Conservation (phyloP, 1,140 invertebrate genomes). For the Cherax quadricarinatus region DNA sequence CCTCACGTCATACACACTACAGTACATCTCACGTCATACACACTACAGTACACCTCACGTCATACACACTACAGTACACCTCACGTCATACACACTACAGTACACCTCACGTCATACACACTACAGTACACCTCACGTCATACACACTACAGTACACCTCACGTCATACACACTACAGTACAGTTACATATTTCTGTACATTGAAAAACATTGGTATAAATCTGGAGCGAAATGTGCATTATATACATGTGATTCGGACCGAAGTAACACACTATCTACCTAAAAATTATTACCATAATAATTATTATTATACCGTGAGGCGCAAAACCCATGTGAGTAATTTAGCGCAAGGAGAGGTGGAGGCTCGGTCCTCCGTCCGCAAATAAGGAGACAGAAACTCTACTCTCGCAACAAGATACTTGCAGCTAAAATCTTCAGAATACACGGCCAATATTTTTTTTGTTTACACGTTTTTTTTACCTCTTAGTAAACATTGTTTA, state of each 20-base stretch:
- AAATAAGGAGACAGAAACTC: too few relatives aligned
- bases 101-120: not conserved
- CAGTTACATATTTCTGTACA: conserved; percentile 49
- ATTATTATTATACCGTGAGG: too few relatives aligned
- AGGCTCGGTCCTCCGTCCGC: too few relatives aligned
- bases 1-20: too few relatives aligned
- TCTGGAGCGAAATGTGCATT: conserved; percentile 49
- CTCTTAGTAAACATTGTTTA: not conserved
- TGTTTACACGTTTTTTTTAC: not conserved
- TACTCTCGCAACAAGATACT: too few relatives aligned
- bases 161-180: conserved; percentile 47
- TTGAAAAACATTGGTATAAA: conserved; percentile 59
- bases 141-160: conserved; percentile 13
- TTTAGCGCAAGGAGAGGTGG: too few relatives aligned
- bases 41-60: too few relatives aligned
- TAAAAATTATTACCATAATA: conserved; percentile 57
- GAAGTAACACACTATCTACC: conserved; percentile 54
- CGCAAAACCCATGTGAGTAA: too few relatives aligned
- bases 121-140: not conserved
- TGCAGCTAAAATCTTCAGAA: too few relatives aligned
- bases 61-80: too few relatives aligned
- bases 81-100: too few relatives aligned
- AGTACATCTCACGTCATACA: too few relatives aligned
- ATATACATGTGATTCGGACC: conserved; percentile 64
- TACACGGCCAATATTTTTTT: conserved; percentile 28